phyloP scores from a whole-genome alignment of 2,888 invertebrate genomes.

The Drosophila leonis region DNA sequence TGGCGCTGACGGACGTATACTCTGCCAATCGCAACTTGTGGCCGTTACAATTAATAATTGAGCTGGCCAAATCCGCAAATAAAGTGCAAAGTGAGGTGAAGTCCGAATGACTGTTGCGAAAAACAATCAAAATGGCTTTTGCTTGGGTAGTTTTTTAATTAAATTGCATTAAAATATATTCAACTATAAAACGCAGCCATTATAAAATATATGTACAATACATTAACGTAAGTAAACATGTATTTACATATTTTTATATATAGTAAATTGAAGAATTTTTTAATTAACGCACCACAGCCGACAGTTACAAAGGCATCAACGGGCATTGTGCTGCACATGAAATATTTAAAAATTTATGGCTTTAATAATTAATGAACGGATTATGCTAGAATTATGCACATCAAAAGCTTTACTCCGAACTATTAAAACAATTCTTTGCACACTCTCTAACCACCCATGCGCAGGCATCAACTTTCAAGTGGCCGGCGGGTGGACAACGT shows the following conservation, averaged over 20 bases:
- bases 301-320: slow-evolving; percentile 35
- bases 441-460: neutral
- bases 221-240: slow-evolving; percentile 18
- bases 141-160: slow-evolving; percentile 62
- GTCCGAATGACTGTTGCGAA: slow-evolving; percentile 6
- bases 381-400: slow-evolving; percentile 36
- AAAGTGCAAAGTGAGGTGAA: slow-evolving; percentile 44
- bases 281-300: slow-evolving; percentile 60
- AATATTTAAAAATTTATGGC: slow-evolving; percentile 30
- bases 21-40: slow-evolving; percentile 27
- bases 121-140: slow-evolving; percentile 39
- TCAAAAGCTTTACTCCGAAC: slow-evolving; percentile 17
- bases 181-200: slow-evolving; percentile 19
- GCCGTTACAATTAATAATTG: slow-evolving; percentile 56
- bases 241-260: slow-evolving; percentile 17
- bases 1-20: slow-evolving; percentile 14
- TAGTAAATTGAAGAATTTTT: slow-evolving; percentile 32
- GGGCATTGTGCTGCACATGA: slow-evolving; percentile 20
- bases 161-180: slow-evolving; percentile 60
- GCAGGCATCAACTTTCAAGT: slow-evolving; percentile 49
- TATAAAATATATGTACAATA: slow-evolving; percentile 9
- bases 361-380: slow-evolving; percentile 50
- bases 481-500: slow-evolving; percentile 45
- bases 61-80: slow-evolving; percentile 61
- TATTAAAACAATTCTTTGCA: slow-evolving; percentile 3